Base-by-base conservation (phyloP, 2,113 vertebrate species). In the Theristicus caerulescens region DNA sequence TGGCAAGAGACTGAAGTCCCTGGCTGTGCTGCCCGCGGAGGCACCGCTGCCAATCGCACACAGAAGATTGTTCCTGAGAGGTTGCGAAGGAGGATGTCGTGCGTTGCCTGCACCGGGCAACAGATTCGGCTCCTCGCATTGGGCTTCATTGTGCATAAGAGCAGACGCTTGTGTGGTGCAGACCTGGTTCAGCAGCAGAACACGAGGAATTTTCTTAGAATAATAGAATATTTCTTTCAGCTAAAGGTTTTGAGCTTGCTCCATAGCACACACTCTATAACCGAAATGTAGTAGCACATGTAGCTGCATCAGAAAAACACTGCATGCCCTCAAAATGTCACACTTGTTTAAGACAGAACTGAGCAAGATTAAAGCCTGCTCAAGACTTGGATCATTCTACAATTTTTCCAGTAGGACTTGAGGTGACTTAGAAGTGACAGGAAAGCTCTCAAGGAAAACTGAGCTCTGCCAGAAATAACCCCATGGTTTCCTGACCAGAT, bases 251-350 rank as follows among this genome's bases (percentile, higher is more conserved):
- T n/a, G 17, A 59, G 34, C 55, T 46, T 44, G 27, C 51, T 18
- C 47, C 8, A 0, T 2, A 36, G 81, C 49, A 16, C 40, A 14
- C 7, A 0, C 54, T 4, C 9, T 18, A 24, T 5, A 29, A 81
- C 16, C 14, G 64, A 62, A 6, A 1, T 0, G 11, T 1, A 38
- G 59, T 6, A 55, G 14, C 2, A 1, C 40, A 27, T 3, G 29
- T 7, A 73, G 47, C 57, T 31, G 52, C 57, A 34, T 17, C 36
- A 79, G 55, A 22, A 81, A 74, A 93, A 74, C 0, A 0, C 42
- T 13, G 47, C 11, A 14, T 82, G 92, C 40, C 97, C 96, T 94
- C 88, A 85, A 95, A 95, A 72, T 11, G 86, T 92, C 95, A 94
- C 73, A 20, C 54, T 67, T 25, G 5, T 27, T 95, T 91, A 92